Conservation (phyloP, 1,140 invertebrate species). For the Drosophila punjabiensis region DNA sequence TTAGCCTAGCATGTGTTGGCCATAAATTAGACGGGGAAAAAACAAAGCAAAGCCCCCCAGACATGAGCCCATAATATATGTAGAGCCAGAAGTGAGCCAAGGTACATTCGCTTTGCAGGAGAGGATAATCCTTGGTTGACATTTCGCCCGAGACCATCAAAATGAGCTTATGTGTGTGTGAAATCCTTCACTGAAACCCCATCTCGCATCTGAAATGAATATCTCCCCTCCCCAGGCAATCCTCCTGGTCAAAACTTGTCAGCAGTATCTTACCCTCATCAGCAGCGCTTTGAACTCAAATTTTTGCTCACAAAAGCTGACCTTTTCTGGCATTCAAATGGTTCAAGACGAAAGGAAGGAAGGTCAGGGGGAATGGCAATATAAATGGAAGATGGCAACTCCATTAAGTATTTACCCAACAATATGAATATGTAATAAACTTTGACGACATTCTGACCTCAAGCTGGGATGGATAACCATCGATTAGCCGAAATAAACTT, state of each 20-base stretch:
- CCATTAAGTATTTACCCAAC: conserved; percentile 19
- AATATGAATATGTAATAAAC: conserved; percentile 30
- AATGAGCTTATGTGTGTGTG: conserved; percentile 25
- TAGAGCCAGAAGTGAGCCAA: conserved; percentile 9
- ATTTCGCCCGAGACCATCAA: conserved; percentile 44
- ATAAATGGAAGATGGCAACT: conserved; percentile 20
- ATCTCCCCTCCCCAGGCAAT: not conserved
- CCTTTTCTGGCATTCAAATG: conserved; percentile 57
- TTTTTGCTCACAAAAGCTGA: conserved; percentile 43
- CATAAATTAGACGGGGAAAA: conserved; percentile 44
- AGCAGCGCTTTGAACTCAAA: conserved; percentile 51
- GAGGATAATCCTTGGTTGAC: conserved; percentile 55
- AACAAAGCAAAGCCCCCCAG: conserved; percentile 38
- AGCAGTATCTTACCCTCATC: conserved; percentile 67
- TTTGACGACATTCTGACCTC: not conserved
- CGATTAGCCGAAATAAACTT: conserved; percentile 10
- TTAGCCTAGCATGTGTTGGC: conserved; percentile 43
- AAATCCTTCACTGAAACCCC: conserved; percentile 17
- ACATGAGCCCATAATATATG: conserved; percentile 25
- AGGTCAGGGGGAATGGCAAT: conserved; percentile 11
- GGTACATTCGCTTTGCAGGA: conserved; percentile 8
- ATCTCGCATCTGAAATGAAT: conserved; percentile 29
- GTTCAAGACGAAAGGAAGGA: conserved; percentile 7
- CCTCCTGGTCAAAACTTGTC: conserved; percentile 36
- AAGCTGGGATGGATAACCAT: not conserved